Base-by-base conservation (phyloP, 2,113 vertebrate genomes). In the Mastomys natalensis region DNA sequence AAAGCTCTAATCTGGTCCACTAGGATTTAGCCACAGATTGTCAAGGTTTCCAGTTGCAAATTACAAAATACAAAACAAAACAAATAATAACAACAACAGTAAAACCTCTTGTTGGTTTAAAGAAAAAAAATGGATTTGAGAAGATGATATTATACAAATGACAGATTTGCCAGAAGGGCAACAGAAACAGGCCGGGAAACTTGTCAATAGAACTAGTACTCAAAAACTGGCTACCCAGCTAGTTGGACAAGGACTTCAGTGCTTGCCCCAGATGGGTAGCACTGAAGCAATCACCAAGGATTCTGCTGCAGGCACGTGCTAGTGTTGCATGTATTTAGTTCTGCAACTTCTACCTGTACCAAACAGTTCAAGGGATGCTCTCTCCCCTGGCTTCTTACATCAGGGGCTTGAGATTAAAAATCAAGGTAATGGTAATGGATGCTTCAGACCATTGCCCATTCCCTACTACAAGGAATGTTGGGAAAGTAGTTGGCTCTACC, bases 81-180 rank as follows among this genome's bases (percentile, higher is more conserved):
- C 86, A 72, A 72, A 40, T 19, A 88, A n/a, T 31, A 73, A n/a
- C 22, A 88, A 16, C 68, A 88, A 58, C 17, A 55, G 29, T 37
- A n/a, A 88, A 88, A 51, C 34, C 48, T 72, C 93, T 48, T 74
- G 34, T 78, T 89, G 73, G 76, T 95, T 96, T 91, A 73, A 97
- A 31, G 40, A 40, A 70, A 88, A 93, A 80, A 19, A 37, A 90
- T 48, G 34, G 48, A 74, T 62, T 90, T 81, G 24, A 1, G 64
- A 81, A 95, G 89, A 74, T 43, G 58, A 74, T 80, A 53, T 29
- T 93, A 80, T 51, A 58, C 34, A 89, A 82, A 40, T 92, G 76
- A 80, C 34, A 86, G 77, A 73, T 62, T 74, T 45, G n/a, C 58
- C 9, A 24, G 73, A 55, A 89, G 51, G 19, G 31, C 53, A 78